Evolutionary conservation across 2,888 invertebrate genomes (phyloP).

Genomic region (Dryococelus australis): DNA sequence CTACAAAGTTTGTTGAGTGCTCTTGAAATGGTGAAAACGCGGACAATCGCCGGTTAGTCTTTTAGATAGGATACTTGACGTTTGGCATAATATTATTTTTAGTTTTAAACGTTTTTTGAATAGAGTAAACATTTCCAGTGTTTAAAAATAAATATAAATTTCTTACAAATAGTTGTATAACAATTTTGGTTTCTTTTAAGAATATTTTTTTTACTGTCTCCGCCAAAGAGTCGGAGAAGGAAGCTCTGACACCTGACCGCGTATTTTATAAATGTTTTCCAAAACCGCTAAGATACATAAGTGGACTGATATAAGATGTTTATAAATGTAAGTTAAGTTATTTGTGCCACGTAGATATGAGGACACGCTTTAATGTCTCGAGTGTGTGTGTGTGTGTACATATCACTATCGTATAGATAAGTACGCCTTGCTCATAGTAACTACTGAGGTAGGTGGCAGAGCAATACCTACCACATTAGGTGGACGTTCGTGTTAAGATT

Average conservation of each 20-base stretch:
- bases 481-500: too few species aligned
- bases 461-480: background rate
- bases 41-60: too few species aligned
- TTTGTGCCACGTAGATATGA: background rate
- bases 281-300: background rate
- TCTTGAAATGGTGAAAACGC: too few species aligned
- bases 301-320: background rate
- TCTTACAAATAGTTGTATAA: background rate
- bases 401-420: background rate
- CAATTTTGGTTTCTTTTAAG: background rate
- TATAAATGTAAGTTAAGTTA: background rate
- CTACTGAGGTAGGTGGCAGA: background rate
- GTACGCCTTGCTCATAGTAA: background rate
- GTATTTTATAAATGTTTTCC: background rate
- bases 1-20: too few species aligned
- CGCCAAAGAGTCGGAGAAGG: background rate
- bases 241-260: background rate
- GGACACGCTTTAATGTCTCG: conserved; percentile 5
- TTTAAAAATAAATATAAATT: too few species aligned
- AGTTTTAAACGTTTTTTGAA: too few species aligned
- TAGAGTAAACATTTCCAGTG: too few species aligned
- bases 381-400: conserved; percentile 16
- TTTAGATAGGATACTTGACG: too few species aligned
- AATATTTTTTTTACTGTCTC: background rate
- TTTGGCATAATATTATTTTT: too few species aligned